Conservation (phyloP, 2,797 vertebrate genomes). For the Cossypha heuglini region DNA sequence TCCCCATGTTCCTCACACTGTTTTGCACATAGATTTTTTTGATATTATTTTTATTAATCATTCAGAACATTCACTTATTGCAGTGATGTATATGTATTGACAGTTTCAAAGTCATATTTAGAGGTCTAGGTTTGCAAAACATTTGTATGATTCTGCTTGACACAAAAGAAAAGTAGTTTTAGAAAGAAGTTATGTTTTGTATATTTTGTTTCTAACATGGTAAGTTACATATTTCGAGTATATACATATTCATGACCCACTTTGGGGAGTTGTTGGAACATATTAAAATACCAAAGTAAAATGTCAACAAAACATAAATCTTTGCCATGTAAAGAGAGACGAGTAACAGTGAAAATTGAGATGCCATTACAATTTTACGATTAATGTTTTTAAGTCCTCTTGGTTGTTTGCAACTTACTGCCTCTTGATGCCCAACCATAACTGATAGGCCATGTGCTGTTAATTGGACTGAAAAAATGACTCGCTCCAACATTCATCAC, state of each 20-base stretch:
- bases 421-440: not conserved
- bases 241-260: not conserved
- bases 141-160: not conserved
- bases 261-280: not conserved
- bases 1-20: not conserved
- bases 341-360: not conserved
- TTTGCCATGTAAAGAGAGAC: not conserved
- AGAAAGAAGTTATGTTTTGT: not conserved
- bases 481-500: not conserved
- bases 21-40: not conserved
- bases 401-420: not conserved
- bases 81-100: not conserved
- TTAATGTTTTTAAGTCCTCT: not conserved
- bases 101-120: not conserved
- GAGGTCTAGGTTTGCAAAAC: not conserved
- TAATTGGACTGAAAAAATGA: constrained; percentile 21
- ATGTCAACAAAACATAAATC: not conserved
- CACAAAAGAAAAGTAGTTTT: not conserved
- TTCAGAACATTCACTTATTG: not conserved
- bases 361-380: not conserved
- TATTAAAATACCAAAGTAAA: constrained; percentile 4
- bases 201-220: not conserved
- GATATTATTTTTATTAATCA: not conserved
- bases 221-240: not conserved
- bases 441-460: not conserved